Percentiles rank a stretch among this genome's conserved stretches.
Conservation (phyloP, 2,888 invertebrate species). For the Aporophyla lueneburgensis region DNA sequence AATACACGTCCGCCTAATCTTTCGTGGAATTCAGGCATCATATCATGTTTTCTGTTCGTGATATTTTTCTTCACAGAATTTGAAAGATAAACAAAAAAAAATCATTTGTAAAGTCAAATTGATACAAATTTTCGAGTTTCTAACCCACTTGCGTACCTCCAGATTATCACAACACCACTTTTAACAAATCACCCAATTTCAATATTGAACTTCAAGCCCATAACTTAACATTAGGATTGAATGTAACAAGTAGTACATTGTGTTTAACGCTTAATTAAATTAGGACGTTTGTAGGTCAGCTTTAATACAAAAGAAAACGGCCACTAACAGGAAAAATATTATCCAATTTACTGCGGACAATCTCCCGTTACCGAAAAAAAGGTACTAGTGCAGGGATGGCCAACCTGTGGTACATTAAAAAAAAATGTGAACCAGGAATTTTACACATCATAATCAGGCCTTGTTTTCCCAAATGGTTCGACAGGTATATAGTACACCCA, state of each 20-base stretch:
- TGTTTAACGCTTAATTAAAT: conserved; percentile 45
- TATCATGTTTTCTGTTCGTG: no score
- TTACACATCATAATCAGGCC: background rate
- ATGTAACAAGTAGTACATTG: conserved; percentile 14
- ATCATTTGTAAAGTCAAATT: no score
- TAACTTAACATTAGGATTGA: conserved; percentile 14
- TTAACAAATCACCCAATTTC: conserved; percentile 2
- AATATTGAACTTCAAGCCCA: background rate
- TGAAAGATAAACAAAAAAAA: no score
- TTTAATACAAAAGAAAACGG: conserved; percentile 47
- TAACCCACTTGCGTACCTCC: background rate
- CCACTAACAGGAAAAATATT: conserved; percentile 50
- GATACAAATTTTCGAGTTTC: no score
- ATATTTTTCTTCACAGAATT: no score
- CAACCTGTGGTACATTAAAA: background rate
- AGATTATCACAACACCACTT: background rate
- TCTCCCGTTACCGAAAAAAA: conserved; percentile 38
- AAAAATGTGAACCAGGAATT: background rate
- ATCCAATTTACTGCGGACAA: conserved; percentile 45
- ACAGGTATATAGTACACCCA: no score
- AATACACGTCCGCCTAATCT: no score
- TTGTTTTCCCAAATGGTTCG: no score
- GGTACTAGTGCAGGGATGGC: background rate
- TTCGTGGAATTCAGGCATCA: no score
- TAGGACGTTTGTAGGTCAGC: conserved; percentile 32